Percentiles rank a stretch among this genome's conserved stretches.
Conservation (phyloP, 2,113 vertebrate species). For the Baryphthengus martii region DNA sequence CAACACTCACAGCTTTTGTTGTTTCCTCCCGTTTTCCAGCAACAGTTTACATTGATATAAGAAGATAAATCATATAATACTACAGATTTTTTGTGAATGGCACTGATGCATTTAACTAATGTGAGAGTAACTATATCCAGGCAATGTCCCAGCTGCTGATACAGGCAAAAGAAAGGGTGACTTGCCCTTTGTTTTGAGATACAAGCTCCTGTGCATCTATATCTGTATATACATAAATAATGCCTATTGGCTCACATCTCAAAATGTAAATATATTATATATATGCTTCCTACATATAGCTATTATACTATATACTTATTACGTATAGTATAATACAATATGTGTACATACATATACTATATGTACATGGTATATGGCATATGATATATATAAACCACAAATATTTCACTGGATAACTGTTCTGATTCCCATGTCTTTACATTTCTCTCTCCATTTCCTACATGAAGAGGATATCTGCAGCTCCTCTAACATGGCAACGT, state of each 20-base stretch:
- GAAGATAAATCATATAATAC: not conserved
- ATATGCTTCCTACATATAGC: not conserved
- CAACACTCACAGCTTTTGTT: not conserved
- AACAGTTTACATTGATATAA: not conserved
- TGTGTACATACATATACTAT: not conserved
- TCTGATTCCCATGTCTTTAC: not conserved
- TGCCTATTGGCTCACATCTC: not conserved
- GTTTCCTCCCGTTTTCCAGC: not conserved
- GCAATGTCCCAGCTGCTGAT: not conserved
- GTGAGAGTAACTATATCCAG: not conserved
- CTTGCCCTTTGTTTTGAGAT: not conserved
- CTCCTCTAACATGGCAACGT: not conserved
- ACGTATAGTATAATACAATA: not conserved
- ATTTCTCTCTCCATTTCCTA: not conserved
- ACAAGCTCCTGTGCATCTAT: not conserved
- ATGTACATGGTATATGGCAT: not conserved
- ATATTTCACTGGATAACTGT: not conserved
- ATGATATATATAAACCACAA: not conserved
- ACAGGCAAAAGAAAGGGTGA: not conserved
- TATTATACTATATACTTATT: too few relatives aligned
- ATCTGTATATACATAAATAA: not conserved
- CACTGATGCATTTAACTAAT: not conserved
- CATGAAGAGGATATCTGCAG: not conserved
- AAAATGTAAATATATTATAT: not conserved
- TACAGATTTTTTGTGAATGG: not conserved